Percentiles rank a stretch among this genome's conserved stretches.
These are phyloP conservation scores for Parelbella ahira DNA, from an alignment of 2,888 invertebrate genomes.

Conservation along the genomic window DNA sequence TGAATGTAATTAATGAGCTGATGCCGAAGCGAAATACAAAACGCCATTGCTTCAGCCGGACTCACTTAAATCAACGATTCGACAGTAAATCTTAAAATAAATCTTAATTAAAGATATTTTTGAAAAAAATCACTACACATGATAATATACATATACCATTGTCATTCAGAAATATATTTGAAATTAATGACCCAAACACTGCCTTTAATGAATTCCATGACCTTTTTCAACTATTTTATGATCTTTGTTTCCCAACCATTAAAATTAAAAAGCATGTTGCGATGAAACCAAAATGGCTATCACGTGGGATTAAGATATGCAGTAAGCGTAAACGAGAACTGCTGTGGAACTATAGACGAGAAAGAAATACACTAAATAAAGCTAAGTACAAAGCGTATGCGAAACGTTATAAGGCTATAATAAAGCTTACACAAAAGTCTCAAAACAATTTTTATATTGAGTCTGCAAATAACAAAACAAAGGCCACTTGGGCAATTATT, in stretches of 20 bases:
- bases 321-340: slow-evolving; percentile 17
- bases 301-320: slow-evolving; percentile 18
- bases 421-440: slow-evolving; percentile 16
- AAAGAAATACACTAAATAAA: slow-evolving; percentile 11
- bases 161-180: too few species aligned
- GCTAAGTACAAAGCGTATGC: background rate
- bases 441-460: slow-evolving; percentile 16
- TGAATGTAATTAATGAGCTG: too few species aligned
- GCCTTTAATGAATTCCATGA: background rate
- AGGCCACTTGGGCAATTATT: slow-evolving; percentile 20
- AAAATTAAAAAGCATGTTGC: too few species aligned
- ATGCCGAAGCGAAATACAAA: too few species aligned
- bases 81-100: too few species aligned
- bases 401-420: slow-evolving; percentile 6
- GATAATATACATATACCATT: too few species aligned
- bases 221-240: background rate
- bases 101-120: too few species aligned
- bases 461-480: slow-evolving; percentile 16
- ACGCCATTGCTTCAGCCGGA: too few species aligned
- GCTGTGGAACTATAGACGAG: slow-evolving; percentile 16
- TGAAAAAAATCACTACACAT: too few species aligned
- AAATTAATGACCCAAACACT: too few species aligned
- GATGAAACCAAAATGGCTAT: slow-evolving; percentile 16
- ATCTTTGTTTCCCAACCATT: background rate
- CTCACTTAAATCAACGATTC: too few species aligned